Evolutionary conservation across 2,113 vertebrate genomes (phyloP).

Genomic region (human (Homo sapiens)): DNA sequence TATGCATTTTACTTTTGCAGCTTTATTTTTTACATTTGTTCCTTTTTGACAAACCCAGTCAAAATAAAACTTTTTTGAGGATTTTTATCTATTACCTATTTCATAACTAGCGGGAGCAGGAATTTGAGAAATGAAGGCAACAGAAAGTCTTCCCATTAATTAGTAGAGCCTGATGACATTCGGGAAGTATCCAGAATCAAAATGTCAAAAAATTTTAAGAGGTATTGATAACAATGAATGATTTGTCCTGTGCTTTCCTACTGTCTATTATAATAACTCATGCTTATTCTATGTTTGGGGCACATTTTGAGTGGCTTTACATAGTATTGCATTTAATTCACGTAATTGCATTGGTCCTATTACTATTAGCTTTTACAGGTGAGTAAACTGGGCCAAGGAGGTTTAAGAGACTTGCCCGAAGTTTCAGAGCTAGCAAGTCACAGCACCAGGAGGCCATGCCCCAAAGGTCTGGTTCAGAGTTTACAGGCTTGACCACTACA

Average conservation of each 20-base stretch:
- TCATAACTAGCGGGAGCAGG: not conserved
- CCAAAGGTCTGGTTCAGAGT: not conserved
- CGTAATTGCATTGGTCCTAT: not conserved
- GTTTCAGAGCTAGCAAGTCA: not conserved
- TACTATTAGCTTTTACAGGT: not conserved
- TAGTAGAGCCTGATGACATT: not conserved
- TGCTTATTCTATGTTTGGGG: not conserved
- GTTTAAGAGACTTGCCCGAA: not conserved
- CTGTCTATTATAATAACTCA: not conserved
- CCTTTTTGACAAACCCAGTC: not conserved
- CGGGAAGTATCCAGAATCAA: not conserved
- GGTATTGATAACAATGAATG: not conserved
- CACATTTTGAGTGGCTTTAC: not conserved
- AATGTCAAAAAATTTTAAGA: not conserved
- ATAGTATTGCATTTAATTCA: not conserved
- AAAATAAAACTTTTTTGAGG: not conserved
- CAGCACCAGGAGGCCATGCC: rapidly evolving
- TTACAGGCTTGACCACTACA: not conserved
- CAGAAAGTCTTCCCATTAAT: not conserved
- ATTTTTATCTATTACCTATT: not conserved
- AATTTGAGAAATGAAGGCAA: not conserved
- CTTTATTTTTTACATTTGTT: not conserved
- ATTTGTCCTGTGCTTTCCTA: not conserved
- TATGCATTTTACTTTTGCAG: not conserved
- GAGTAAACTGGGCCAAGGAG: not conserved